These are phyloP conservation scores for Gadus chalcogrammus DNA, from an alignment of 2,113 vertebrate species.

Conservation along the genomic window DNA sequence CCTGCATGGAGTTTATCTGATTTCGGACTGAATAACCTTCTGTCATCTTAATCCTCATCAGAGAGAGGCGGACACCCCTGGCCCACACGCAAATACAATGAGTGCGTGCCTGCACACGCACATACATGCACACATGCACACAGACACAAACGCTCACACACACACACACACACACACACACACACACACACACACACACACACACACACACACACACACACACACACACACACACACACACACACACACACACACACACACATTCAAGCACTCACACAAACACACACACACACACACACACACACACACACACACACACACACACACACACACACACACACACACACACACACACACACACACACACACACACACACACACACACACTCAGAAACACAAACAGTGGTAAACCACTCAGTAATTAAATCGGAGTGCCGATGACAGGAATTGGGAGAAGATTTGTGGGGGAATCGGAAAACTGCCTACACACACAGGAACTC, in stretches of 20 bases:
- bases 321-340: no score
- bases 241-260: slow-evolving; percentile 14
- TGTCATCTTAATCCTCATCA: slow-evolving; percentile 40
- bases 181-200: not conserved
- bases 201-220: slow-evolving; percentile 2
- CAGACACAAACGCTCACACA: slow-evolving; percentile 17
- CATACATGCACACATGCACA: not conserved
- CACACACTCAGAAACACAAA: no score
- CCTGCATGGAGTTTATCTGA: slow-evolving; percentile 48
- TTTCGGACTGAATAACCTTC: slow-evolving; percentile 43
- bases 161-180: slow-evolving; percentile 9
- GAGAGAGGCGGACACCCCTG: not conserved
- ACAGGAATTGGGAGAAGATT: no score
- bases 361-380: slow-evolving; percentile 5
- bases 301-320: slow-evolving; percentile 13
- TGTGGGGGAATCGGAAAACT: no score
- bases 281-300: no score
- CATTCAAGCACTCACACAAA: no score
- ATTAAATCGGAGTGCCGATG: no score
- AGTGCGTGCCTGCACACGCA: no score
- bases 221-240: slow-evolving; percentile 14
- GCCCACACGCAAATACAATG: not conserved
- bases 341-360: no score
- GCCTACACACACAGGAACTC: not conserved
- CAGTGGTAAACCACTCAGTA: no score